Evolutionary conservation across 1,140 invertebrate genomes (phyloP).

Genomic region (Holcopasites calliopsidis): DNA sequence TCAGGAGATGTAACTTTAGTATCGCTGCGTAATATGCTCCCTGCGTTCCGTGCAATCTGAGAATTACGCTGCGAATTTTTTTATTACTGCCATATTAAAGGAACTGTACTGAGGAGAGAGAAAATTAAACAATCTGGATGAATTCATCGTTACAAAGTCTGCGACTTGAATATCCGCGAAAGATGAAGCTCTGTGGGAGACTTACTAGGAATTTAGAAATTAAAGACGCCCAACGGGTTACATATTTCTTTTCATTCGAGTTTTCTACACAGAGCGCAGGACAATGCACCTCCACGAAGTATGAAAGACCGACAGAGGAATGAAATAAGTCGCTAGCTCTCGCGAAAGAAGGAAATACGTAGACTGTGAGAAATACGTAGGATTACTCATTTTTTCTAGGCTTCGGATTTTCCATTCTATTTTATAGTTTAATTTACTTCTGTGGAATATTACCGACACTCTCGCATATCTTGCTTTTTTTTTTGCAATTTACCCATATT

Average conservation of each 20-base stretch:
- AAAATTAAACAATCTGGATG: neutral
- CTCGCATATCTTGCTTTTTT: too few species aligned
- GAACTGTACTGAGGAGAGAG: neutral
- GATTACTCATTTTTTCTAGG: neutral
- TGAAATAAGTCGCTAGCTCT: neutral
- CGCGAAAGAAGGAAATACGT: neutral
- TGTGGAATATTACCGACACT: too few species aligned
- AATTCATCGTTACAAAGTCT: too few species aligned
- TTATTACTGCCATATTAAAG: neutral
- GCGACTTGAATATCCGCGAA: too few species aligned
- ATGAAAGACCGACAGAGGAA: neutral
- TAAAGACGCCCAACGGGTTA: neutral
- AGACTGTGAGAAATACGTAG: neutral
- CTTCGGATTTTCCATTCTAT: neutral
- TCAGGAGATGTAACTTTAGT: conserved; percentile 18
- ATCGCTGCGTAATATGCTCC: conserved; percentile 26
- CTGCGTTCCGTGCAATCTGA: too few species aligned
- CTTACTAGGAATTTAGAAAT: neutral
- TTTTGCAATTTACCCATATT: too few species aligned
- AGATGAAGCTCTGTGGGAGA: neutral
- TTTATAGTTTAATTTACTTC: too few species aligned
- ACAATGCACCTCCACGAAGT: neutral
- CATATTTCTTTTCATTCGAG: neutral
- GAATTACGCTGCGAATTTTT: neutral
- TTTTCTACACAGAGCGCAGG: neutral